Evolutionary conservation across 2,113 vertebrate species (phyloP).

Genomic region (Syngnathus floridae): DNA sequence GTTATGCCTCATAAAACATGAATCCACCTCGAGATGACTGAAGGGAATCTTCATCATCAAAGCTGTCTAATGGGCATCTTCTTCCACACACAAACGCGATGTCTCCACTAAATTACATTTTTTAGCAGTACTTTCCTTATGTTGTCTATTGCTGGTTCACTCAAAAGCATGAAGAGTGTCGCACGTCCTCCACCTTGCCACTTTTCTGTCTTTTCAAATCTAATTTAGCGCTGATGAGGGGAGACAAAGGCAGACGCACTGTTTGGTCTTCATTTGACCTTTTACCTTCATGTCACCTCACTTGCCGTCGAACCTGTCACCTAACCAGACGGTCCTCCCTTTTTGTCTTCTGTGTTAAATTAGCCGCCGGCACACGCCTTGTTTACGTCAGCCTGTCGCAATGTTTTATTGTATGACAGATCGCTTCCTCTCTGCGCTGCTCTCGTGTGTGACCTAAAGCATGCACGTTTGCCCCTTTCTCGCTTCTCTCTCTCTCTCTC

Average conservation of each 20-base stretch:
- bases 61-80: too few species aligned
- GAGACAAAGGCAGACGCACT: not conserved
- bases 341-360: too few species aligned
- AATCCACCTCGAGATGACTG: not conserved
- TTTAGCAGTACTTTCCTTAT: not conserved
- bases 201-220: not conserved
- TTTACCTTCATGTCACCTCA: not conserved
- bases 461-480: slow-evolving; percentile 90
- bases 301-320: not conserved
- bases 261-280: not conserved
- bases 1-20: not conserved
- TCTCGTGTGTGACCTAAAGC: slow-evolving; percentile 64
- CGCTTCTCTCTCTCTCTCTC: slow-evolving; percentile 76
- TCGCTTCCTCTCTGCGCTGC: slow-evolving; percentile 11
- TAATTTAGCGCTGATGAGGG: not conserved
- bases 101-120: not conserved
- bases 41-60: not conserved
- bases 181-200: not conserved
- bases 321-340: not conserved
- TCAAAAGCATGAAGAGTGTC: not conserved
- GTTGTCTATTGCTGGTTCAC: not conserved
- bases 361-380: not conserved
- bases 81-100: not conserved
- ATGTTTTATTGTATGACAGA: not conserved
- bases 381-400: not conserved